Base-by-base conservation (phyloP, 2,888 invertebrate genomes). In the Zonitis immaculata region DNA sequence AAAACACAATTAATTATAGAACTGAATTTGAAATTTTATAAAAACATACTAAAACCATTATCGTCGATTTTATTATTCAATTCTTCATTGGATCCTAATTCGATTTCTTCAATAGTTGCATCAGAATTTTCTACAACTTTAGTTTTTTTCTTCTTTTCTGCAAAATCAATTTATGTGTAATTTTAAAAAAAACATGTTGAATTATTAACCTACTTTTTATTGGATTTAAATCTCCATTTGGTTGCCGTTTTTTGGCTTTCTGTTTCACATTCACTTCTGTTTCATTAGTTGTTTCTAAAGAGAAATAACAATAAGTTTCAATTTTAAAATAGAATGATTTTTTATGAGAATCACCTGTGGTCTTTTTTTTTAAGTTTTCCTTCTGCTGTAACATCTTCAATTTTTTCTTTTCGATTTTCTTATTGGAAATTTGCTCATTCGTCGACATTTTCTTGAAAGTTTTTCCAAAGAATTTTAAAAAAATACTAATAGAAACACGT, bases 341-440 rank as follows among this genome's bases (percentile, higher is more conserved):
- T 54, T 35, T 18, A 49, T 49, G 55, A 57, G 66, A 68, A 64
- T 66, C 68, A 60, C 51, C 39, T 18, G 8, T 3, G 3, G 8
- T 9, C 1, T 67, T 63, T 53, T 68, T 63, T 48, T 71, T 70
- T 59, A 74, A 69, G 3, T 59, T 58, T 63, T 84, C 78, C 68
- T 85, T 84, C 62, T 84, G 77, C 67, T 84, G 76, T 6, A 81
- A 68, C 8, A 85, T 67, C 60, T 82, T 82, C 22, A 83, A 69
- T 69, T 86, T 90, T 60, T 82, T 84, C 65, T 87, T 86, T 64
- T 89, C 89, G 0, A 87, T 80, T 66, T 89, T 89, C 59, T 85
- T 89, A 16, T 32, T 26, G 5, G 14, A 6, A 7, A 32, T 32
- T 1, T 32, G 12, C 2, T 39, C 1, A 39, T 39, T 39, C 11